Evolutionary conservation across 2,113 vertebrate genomes (phyloP), one percentile per base, ranked within the genome.

Genomic region (Grallaria varia): DNA sequence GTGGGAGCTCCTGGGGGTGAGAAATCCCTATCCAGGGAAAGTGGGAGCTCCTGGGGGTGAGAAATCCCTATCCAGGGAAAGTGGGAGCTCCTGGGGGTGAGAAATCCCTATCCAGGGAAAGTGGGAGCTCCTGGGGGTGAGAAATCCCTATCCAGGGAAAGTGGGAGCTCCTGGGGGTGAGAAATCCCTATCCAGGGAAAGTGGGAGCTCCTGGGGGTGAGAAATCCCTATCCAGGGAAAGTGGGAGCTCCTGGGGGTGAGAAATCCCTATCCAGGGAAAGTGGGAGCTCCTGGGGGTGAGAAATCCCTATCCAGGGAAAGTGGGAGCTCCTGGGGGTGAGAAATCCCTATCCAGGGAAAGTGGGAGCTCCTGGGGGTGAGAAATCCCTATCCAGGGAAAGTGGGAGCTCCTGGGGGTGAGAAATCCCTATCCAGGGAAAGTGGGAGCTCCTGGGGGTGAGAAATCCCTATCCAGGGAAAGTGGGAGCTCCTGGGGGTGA

Each of bases 381-480:
- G n/a, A 59, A 35, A 59, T 59, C 4, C 23, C 4, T 58, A n/a
- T n/a, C n/a, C n/a, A n/a, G 18, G 8, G 27, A 14, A 63, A 40
- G 8, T 18, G 9, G 60, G 18, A 63, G 60, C 18, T 42, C 10
- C 39, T 21, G 8, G 12, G 28, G 62, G 25, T 8, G 5, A 5
- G 71, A 4, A n/a, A 56, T 56, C 23, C 7, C 4, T 16, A 2
- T 35, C 44, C n/a, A 14, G 8, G 1, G 11, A 60, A 19, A 39
- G 1, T 3, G 4, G 42, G 42, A 74, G 3, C 17, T 56, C 4
- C 4, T 6, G 14, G 8, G 18, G 67, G 12, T 33, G 9, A 2
- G 45, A 10, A 77, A 62, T 62, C 28, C 15, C 0, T 10, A 5
- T 24, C 37, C 21, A 42, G 63, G 14, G 40, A 18, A 35, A 49